A percentile compares a stretch with the other conserved stretches of the same genome.
These are phyloP conservation scores for Yasuhikotakia modesta DNA, from an alignment of 2,797 vertebrate species.

Conservation along the genomic window DNA sequence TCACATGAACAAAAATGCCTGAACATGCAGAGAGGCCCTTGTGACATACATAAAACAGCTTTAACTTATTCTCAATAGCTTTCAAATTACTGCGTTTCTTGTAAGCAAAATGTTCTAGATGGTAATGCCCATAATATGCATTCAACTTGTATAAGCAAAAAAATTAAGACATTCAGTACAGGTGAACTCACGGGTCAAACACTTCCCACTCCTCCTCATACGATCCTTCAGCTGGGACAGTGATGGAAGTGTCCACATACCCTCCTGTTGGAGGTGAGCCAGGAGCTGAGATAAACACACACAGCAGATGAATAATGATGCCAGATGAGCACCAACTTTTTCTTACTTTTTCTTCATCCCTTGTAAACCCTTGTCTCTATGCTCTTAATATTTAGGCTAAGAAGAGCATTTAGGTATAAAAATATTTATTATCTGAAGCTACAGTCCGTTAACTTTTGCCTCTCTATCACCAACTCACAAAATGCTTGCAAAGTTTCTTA, in stretches of 20 bases:
- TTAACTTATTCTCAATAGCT: neutral
- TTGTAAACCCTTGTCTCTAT: neutral
- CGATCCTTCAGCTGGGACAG: conserved; percentile 87
- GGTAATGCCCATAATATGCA: neutral
- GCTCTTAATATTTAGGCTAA: neutral
- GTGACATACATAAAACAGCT: neutral
- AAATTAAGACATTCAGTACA: neutral
- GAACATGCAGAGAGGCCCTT: neutral
- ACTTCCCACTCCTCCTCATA: conserved; percentile 99
- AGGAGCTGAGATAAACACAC: conserved; percentile 75
- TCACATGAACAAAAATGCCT: conserved; percentile 17
- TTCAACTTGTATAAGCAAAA: neutral
- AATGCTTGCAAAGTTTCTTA: too few species aligned
- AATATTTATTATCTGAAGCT: too few species aligned
- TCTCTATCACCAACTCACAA: too few species aligned
- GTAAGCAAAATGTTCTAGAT: neutral
- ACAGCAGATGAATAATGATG: neutral
- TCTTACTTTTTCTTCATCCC: neutral
- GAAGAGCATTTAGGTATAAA: neutral
- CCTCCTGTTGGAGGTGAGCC: conserved; percentile 85
- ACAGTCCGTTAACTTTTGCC: too few species aligned
- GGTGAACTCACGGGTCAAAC: conserved; percentile 93
- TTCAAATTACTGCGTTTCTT: neutral
- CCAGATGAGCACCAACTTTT: neutral
- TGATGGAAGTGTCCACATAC: conserved; percentile 80